Evolutionary conservation across 2,888 invertebrate genomes (phyloP).

Genomic region (Oscheius myriophilus): DNA sequence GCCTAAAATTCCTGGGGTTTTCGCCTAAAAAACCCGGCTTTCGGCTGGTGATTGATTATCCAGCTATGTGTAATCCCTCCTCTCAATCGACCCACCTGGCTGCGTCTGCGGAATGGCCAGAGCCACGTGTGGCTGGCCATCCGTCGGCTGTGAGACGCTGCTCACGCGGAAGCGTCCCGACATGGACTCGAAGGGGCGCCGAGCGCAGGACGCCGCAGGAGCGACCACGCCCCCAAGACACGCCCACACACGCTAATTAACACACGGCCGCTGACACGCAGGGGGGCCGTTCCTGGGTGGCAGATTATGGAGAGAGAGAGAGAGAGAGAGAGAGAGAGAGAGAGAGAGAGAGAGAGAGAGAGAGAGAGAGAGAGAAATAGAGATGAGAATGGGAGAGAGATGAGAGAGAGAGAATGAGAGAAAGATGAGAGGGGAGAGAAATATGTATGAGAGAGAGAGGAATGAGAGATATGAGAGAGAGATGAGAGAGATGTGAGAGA

Average conservation of each 20-base stretch:
- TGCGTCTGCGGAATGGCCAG: constrained; percentile 13
- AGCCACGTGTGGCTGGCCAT: constrained; percentile 8
- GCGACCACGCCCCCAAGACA: too few relatives aligned
- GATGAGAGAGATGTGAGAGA: background rate
- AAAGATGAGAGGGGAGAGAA: background rate
- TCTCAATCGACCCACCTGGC: constrained; percentile 11
- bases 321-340: background rate
- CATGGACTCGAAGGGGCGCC: constrained; percentile 14
- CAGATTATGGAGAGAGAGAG: background rate
- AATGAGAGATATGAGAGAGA: background rate
- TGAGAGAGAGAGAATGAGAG: background rate
- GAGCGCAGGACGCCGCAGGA: too few relatives aligned
- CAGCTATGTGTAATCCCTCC: too few relatives aligned
- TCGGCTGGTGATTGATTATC: too few relatives aligned
- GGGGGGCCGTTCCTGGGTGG: constrained; percentile 7
- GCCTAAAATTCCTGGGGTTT: too few relatives aligned
- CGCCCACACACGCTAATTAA: too few relatives aligned
- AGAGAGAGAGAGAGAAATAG: background rate
- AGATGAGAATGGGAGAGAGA: background rate
- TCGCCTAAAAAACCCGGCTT: too few relatives aligned
- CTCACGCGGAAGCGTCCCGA: constrained; percentile 25
- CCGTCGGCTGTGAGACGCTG: constrained; percentile 19
- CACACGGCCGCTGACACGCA: background rate
- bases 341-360: background rate
- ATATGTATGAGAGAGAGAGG: background rate